Evolutionary conservation across 2,113 vertebrate genomes (phyloP).

Genomic region (Dryoscopus gambensis): DNA sequence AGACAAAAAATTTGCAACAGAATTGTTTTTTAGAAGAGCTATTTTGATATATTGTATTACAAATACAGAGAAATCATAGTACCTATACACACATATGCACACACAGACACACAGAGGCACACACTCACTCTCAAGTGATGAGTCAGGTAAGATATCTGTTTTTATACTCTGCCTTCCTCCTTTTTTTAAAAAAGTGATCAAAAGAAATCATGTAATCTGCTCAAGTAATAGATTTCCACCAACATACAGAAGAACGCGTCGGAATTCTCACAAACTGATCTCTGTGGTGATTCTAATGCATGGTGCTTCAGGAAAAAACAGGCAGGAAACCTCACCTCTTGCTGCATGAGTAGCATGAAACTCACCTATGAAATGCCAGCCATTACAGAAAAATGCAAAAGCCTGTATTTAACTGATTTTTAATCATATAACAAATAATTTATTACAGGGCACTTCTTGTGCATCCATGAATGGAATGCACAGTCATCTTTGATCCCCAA

Average conservation of each 20-base stretch:
- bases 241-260: neutral
- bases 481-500: neutral
- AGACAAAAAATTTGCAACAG: neutral
- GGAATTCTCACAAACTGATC: neutral
- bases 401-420: neutral
- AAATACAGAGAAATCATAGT: neutral
- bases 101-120: neutral
- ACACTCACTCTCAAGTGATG: neutral
- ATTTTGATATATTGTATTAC: neutral
- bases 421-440: neutral
- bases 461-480: neutral
- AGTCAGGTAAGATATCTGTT: neutral
- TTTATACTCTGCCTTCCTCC: neutral
- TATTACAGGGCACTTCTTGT: neutral
- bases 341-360: neutral
- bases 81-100: neutral
- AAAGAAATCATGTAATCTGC: neutral
- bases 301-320: neutral
- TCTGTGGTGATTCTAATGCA: neutral
- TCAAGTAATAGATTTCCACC: neutral
- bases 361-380: neutral
- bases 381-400: neutral
- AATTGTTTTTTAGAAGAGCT: neutral
- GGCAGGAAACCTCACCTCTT: neutral
- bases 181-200: neutral